phyloP scores from a whole-genome alignment of 2,113 vertebrate species.

The Castor canadensis region DNA sequence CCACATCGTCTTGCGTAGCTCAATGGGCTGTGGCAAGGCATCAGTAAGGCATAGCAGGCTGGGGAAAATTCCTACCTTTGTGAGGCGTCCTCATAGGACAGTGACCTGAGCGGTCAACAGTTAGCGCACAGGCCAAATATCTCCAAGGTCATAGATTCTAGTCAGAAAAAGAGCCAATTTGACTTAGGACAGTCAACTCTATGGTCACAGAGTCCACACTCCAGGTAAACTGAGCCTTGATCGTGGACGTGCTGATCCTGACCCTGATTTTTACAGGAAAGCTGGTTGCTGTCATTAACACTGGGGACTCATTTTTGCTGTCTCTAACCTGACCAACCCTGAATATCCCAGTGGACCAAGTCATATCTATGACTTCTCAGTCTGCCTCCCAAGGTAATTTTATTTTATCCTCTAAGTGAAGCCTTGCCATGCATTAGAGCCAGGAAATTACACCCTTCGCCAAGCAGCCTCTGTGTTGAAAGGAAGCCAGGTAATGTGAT shows the following conservation, averaged over 20 bases:
- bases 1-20: background rate
- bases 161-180: background rate
- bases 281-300: background rate
- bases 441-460: slow-evolving; percentile 56
- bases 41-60: background rate
- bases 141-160: background rate
- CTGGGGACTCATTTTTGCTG: background rate
- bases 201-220: background rate
- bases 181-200: background rate
- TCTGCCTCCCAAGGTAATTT: slow-evolving; percentile 48
- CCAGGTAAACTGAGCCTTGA: background rate
- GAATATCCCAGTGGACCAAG: background rate
- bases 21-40: background rate
- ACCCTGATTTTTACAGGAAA: background rate
- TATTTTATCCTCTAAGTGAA: slow-evolving; percentile 64
- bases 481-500: slow-evolving; percentile 44
- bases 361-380: slow-evolving; percentile 31
- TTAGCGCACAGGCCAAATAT: background rate
- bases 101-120: background rate
- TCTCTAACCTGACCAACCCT: background rate
- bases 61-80: background rate
- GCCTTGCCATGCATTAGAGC: slow-evolving; percentile 62
- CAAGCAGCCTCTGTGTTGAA: slow-evolving; percentile 40
- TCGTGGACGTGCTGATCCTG: too few relatives aligned
- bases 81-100: background rate